phyloP scores from a whole-genome alignment of 2,113 vertebrate species.

The Porphyrio hochstetteri region DNA sequence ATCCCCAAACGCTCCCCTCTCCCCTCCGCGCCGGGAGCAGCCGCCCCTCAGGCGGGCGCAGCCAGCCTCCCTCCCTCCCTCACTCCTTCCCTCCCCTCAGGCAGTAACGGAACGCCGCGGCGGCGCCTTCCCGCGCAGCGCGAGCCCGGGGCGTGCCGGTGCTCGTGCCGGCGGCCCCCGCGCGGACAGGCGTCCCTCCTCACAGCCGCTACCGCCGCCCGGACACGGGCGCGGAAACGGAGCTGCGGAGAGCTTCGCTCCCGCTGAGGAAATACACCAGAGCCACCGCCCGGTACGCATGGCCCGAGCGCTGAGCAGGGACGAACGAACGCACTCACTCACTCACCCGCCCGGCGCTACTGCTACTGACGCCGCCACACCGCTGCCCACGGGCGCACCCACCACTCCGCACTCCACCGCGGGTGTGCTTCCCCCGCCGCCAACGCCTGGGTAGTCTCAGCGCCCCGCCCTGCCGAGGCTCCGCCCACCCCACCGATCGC shows the following conservation, averaged over 20 bases:
- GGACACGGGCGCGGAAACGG: neutral
- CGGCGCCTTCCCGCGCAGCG: neutral
- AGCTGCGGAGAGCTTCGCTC: rapidly evolving
- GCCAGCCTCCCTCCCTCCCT: no score
- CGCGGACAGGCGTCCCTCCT: neutral
- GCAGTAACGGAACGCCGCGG: neutral
- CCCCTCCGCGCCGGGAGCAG: neutral
- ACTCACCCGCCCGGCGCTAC: neutral
- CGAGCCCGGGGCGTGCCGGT: neutral
- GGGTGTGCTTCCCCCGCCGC: neutral
- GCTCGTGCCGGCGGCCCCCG: neutral
- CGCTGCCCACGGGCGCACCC: neutral
- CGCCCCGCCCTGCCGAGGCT: neutral
- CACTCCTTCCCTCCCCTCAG: no score
- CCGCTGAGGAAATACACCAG: rapidly evolving
- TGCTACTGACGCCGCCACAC: neutral
- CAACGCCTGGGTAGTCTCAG: neutral
- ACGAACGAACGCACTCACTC: neutral
- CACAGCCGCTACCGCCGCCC: neutral
- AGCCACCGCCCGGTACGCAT: neutral
- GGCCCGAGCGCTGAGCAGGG: neutral
- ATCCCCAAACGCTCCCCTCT: neutral
- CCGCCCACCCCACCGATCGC: neutral
- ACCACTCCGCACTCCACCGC: neutral
- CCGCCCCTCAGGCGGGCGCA: neutral